Evolutionary conservation across 1,140 invertebrate species (phyloP).

Genomic region (Lordiphosa clarofinis): DNA sequence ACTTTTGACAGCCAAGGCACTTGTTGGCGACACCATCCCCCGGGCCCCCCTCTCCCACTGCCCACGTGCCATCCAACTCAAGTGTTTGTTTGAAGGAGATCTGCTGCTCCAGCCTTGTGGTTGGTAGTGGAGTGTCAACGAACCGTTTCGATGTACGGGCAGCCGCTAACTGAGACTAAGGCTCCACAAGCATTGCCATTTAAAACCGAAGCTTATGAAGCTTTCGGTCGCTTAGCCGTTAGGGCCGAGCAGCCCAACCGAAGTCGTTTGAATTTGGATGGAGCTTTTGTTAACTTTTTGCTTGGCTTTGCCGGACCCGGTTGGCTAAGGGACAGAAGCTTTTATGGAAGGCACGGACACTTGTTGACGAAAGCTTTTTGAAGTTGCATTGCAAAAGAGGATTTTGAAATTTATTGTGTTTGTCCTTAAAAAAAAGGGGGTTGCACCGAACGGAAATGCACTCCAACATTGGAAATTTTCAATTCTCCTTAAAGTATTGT

Average conservation of each 20-base stretch:
- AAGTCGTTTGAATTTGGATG: neutral
- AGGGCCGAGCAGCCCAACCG: neutral
- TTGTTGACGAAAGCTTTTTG: conserved; percentile 29
- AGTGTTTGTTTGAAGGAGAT: neutral
- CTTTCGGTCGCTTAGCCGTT: neutral
- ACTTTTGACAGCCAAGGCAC: conserved; percentile 14
- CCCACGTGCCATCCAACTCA: neutral
- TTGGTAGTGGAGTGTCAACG: conserved; percentile 33
- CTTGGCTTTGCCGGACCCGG: neutral
- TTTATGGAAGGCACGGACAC: conserved; percentile 5
- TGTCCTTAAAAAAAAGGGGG: no score
- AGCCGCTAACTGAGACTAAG: conserved; percentile 36
- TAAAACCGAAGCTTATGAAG: conserved; percentile 11
- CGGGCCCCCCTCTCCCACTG: neutral
- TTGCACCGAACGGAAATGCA: no score
- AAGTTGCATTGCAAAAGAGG: neutral
- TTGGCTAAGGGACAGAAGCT: conserved; percentile 14
- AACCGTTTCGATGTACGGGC: conserved; percentile 44
- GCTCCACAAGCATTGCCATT: conserved; percentile 8
- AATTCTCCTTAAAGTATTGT: no score
- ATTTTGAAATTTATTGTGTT: no score
- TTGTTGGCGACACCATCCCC: conserved; percentile 6
- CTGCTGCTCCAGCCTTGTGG: neutral
- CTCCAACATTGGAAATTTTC: no score
- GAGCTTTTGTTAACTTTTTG: neutral